phyloP scores from a whole-genome alignment of 1,140 invertebrate species.

The Bombus pyrosoma region DNA sequence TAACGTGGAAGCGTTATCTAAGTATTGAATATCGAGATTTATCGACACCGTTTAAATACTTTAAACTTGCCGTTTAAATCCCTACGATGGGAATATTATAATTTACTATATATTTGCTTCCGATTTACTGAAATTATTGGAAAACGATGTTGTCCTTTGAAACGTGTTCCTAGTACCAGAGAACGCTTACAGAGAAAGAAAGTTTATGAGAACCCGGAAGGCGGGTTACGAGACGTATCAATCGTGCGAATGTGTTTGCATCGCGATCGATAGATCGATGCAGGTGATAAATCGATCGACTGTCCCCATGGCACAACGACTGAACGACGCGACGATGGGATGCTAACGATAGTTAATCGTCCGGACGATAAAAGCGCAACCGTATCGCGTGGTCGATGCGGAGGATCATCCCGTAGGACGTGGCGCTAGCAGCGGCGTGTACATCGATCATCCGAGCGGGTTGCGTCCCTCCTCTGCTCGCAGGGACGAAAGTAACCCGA shows the following conservation, averaged over 20 bases:
- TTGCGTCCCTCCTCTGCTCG: constrained; percentile 36
- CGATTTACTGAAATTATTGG: no score
- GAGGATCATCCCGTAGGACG: neutral
- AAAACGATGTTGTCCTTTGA: rapidly evolving
- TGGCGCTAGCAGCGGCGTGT: constrained; percentile 52
- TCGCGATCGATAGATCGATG: neutral
- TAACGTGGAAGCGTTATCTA: no score
- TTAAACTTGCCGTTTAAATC: no score
- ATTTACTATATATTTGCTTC: no score
- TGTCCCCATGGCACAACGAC: no score
- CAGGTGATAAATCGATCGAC: constrained; percentile 14
- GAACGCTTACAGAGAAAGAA: no score
- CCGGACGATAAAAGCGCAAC: constrained; percentile 7
- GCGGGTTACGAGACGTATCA: neutral
- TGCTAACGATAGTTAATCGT: constrained; percentile 44
- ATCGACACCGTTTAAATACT: no score
- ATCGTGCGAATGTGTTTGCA: neutral
- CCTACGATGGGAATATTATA: no score
- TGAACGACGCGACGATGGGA: constrained; percentile 24
- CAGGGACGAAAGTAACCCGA: constrained; percentile 65
- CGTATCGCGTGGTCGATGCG: neutral
- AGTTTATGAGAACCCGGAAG: neutral
- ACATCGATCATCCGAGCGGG: constrained; percentile 64
- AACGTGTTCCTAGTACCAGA: no score
- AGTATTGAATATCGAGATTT: no score